These are phyloP conservation scores for Phaenicophaeus curvirostris DNA, from an alignment of 2,797 vertebrate species.

Conservation along the genomic window DNA sequence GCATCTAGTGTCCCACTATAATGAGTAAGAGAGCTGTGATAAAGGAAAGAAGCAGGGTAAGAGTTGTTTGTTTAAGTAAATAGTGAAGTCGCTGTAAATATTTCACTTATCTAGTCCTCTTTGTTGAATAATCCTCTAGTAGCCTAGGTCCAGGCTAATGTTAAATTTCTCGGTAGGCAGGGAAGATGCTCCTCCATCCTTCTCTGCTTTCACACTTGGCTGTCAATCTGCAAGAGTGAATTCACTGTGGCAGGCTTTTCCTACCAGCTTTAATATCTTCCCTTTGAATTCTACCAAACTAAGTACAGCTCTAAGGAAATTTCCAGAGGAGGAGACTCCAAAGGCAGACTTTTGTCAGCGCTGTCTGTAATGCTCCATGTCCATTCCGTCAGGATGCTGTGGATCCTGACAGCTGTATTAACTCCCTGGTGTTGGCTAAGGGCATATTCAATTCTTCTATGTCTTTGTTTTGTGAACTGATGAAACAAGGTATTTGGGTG, in stretches of 20 bases:
- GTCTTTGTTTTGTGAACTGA: neutral
- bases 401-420: neutral
- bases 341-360: neutral
- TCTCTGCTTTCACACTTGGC: neutral
- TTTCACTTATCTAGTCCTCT: neutral
- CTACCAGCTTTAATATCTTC: neutral
- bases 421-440: neutral
- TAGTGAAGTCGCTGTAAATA: neutral
- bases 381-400: accelerated
- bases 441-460: neutral
- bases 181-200: neutral
- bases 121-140: neutral
- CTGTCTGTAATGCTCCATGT: accelerated
- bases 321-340: neutral
- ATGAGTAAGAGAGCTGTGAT: neutral
- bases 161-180: neutral
- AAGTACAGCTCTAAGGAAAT: neutral
- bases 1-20: neutral
- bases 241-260: neutral
- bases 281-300: neutral
- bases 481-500: neutral
- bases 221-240: neutral
- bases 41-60: neutral
- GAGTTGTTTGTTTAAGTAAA: neutral
- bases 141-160: neutral